phyloP scores from a whole-genome alignment of 2,113 vertebrate species.

The Oreochromis aureus region DNA sequence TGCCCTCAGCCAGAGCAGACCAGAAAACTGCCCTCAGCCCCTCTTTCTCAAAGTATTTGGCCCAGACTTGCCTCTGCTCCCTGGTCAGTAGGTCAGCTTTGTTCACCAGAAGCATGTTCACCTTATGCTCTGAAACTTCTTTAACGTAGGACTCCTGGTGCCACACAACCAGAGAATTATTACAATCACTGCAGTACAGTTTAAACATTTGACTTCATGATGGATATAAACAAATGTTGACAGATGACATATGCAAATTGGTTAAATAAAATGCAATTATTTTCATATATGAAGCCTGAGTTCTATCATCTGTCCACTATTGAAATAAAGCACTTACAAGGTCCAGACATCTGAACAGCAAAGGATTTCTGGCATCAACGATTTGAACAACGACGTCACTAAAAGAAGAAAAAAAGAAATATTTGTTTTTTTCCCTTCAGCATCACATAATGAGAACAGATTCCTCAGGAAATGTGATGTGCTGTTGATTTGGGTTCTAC shows the following conservation, averaged over 20 bases:
- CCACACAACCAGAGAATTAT: background rate
- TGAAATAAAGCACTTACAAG: slow-evolving; percentile 76
- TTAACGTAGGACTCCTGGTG: slow-evolving; percentile 86
- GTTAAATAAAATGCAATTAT: background rate
- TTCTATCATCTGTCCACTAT: background rate
- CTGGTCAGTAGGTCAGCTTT: slow-evolving; percentile 88
- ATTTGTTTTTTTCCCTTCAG: rapidly evolving
- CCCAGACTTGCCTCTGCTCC: slow-evolving; percentile 85
- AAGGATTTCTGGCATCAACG: slow-evolving; percentile 91
- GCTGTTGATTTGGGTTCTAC: slow-evolving; percentile 49
- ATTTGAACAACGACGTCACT: slow-evolving; percentile 96
- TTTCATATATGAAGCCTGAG: background rate
- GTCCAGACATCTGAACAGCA: slow-evolving; percentile 91
- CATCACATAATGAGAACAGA: background rate
- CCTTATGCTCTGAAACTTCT: slow-evolving; percentile 80
- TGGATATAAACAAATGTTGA: background rate
- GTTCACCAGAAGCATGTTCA: slow-evolving; percentile 91
- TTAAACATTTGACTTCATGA: rapidly evolving
- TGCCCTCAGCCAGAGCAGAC: slow-evolving; percentile 87
- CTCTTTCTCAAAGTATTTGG: slow-evolving; percentile 82
- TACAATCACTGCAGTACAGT: background rate
- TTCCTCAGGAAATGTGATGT: background rate
- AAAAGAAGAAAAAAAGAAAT: background rate
- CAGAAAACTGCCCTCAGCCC: slow-evolving; percentile 88
- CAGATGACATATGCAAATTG: background rate